Base-by-base conservation (phyloP, 2,797 vertebrate species). In the Chloroceryle inda region DNA sequence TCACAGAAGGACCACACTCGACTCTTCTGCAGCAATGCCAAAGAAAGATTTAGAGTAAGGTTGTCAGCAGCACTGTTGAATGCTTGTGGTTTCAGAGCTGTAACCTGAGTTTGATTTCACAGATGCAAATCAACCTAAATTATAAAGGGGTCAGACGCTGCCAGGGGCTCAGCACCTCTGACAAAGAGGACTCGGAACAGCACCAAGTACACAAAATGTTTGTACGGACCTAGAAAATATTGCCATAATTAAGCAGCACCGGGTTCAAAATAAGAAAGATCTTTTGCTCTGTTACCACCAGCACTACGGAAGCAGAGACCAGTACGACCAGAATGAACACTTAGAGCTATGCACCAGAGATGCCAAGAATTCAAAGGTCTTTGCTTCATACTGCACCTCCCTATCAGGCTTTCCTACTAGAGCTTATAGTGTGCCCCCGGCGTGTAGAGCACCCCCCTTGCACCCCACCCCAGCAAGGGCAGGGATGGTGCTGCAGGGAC, bases 341-440 rank as follows among this genome's bases (percentile, higher is more conserved):
- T 1, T 27, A 53, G 31, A 27, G 35, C 11, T 19, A 16, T 8
- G 35, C 4, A 0, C 16, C 42, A 50, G 35, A 62, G 20, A 35
- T 35, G 12, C 9, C 3, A 12, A 42, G 35, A 72, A 31, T 29
- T 33, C n/a, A 40, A 64, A 53, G 37, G 40, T 23, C 23, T 59
- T 33, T 22, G 21, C 58, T 59, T 19, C 9, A 4, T 1, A 5
- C 14, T 22, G 49, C 42, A 16, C 13, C 6, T n/a, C n/a, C 11
- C 11, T 2, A n/a, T 50, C 3, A 7, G 0, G 9, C 37, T 29
- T 21, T 35, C 44, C 67, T 22, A 5, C 50, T 9, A 1, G n/a
- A 33, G 31, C 0, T 40, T 17, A 3, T 6, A 1, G 17, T 2
- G 12, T 3, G 15, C n/a, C 38, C n/a, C 5, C 17, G 8, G 13